Evolutionary conservation across 2,888 invertebrate species (phyloP).

Genomic region (Anthoptus insignis): DNA sequence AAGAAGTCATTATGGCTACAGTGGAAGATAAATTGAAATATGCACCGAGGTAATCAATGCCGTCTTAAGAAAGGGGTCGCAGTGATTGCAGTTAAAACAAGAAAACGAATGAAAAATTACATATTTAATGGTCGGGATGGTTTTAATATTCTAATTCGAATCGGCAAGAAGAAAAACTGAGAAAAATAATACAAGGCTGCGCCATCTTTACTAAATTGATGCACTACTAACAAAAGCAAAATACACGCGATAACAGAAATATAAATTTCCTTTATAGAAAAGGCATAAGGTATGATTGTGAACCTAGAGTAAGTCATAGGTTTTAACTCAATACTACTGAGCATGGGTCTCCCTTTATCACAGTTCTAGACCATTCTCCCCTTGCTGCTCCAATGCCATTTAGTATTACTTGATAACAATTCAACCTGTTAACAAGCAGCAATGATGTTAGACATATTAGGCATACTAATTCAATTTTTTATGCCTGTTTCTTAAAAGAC

Average conservation of each 20-base stretch:
- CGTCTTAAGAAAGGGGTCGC: conserved; percentile 34
- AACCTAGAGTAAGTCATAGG: too few relatives aligned
- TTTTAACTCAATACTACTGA: too few relatives aligned
- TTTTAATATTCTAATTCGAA: conserved; percentile 66
- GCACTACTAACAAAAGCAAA: neutral
- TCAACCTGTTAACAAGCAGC: too few relatives aligned
- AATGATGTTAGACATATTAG: too few relatives aligned
- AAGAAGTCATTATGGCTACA: conserved; percentile 10
- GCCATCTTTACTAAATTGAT: conserved; percentile 24
- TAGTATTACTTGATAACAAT: too few relatives aligned
- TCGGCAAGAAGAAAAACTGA: conserved; percentile 68
- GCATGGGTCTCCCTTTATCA: too few relatives aligned
- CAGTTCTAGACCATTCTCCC: too few relatives aligned
- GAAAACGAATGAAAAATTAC: conserved; percentile 36
- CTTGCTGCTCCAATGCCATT: too few relatives aligned
- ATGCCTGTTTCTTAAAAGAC: too few relatives aligned
- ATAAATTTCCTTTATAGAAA: too few relatives aligned
- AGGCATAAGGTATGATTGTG: too few relatives aligned
- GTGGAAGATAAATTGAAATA: conserved; percentile 23
- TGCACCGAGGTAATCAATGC: conserved; percentile 34
- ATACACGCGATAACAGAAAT: conserved; percentile 10
- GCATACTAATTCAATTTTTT: too few relatives aligned
- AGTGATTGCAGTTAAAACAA: conserved; percentile 35
- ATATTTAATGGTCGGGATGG: conserved; percentile 44
- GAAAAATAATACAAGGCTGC: conserved; percentile 69